Evolutionary conservation across 2,888 invertebrate species (phyloP), one percentile per base, ranked within the genome.

Genomic region (Ferdinandea cuprea): DNA sequence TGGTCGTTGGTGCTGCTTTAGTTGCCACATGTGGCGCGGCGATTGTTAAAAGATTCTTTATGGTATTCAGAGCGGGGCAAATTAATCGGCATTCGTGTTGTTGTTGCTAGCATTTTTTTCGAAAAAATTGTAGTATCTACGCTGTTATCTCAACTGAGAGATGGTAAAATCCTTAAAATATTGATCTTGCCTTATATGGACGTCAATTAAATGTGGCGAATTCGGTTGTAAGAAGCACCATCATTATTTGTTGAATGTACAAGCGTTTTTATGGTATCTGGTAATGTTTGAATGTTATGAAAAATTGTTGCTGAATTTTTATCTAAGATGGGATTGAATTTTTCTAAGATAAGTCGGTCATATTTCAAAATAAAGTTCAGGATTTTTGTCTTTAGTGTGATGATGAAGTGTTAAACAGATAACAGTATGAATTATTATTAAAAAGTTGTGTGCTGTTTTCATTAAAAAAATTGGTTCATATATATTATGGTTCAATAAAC

Each of bases 31-130:
- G 59, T 72, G 50, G 73, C 19, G 58, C 50, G 46, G 63, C 81
- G 42, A 81, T 77, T 81, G 81, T 81, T 77, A 52, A 77, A 77
- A 81, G 52, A 77, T 77, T 77, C 65, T 77, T 77, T 81, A 81
- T 81, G 81, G 52, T 77, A 81, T 81, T 81, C 44, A 77, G 81
- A 81, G 71, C 77, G 77, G 52, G 37, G 11, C 42, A 52, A 59
- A 59, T 73, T 73, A 79, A 79, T 61, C 65, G 66, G 46, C 59
- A 66, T 17, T 11, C 19, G 4, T 17, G 17, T 9, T 9, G 13
- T 40, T 52, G 30, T 44, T 35, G n/a, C 25, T 19, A 8, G 37
- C 13, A 17, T 56, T 56, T 46, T 42, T 11, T 61, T 35, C 17
- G 21, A 35, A 42, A 40, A 59, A 61, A 54, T 59, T 73, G 66